phyloP scores from a whole-genome alignment of 2,797 vertebrate species.

The Picus viridis region DNA sequence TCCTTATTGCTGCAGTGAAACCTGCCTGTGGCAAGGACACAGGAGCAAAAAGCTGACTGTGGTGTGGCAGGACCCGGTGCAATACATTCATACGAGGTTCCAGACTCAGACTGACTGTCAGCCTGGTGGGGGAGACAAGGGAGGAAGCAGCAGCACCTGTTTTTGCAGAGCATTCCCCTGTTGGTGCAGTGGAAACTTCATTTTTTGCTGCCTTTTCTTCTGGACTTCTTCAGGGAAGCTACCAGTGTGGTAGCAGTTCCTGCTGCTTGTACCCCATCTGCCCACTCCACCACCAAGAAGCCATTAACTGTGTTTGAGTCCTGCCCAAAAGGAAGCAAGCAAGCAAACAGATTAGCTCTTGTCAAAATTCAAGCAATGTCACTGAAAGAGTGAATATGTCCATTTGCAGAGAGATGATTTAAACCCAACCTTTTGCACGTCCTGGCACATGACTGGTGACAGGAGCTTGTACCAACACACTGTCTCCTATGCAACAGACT shows the following conservation, averaged over 20 bases:
- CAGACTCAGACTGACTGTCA: not conserved
- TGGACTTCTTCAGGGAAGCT: not conserved
- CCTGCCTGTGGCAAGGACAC: not conserved
- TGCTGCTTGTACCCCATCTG: not conserved
- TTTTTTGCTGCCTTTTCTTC: not conserved
- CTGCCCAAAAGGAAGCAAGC: not conserved
- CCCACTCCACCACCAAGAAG: not conserved
- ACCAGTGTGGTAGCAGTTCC: no score
- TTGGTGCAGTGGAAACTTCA: fast-evolving
- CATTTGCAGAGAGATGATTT: not conserved
- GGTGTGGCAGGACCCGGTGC: not conserved
- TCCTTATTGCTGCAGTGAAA: not conserved
- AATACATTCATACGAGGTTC: not conserved
- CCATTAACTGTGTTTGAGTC: not conserved
- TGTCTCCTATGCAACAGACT: not conserved
- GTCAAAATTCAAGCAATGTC: not conserved
- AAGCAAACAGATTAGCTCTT: not conserved
- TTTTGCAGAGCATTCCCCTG: not conserved
- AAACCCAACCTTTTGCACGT: not conserved
- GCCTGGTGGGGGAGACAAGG: fast-evolving
- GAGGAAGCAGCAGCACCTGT: fast-evolving
- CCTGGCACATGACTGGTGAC: not conserved
- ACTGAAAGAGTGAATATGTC: not conserved
- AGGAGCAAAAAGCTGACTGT: not conserved
- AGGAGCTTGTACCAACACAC: not conserved